Conservation (phyloP, 2,113 vertebrate genomes). For the Gobio gobio region DNA sequence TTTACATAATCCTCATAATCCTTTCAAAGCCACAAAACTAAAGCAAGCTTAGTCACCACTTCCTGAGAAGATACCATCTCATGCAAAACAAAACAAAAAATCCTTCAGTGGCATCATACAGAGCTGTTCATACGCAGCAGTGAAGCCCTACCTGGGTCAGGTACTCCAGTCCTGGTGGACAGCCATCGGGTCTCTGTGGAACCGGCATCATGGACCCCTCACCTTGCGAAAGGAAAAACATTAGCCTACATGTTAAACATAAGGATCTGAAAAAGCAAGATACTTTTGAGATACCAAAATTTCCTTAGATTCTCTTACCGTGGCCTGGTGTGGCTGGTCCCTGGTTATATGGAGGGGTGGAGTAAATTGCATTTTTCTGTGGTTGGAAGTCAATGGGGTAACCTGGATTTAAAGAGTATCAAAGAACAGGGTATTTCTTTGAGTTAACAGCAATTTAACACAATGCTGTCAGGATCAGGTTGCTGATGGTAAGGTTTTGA, state of each 20-base stretch:
- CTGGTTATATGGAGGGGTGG: constrained; percentile 19
- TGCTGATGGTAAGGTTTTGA: constrained; percentile 8
- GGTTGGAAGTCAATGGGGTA: constrained; percentile 39
- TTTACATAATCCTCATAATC: background rate
- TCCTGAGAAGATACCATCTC: constrained; percentile 12
- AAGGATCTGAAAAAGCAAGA: background rate
- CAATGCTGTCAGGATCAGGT: constrained; percentile 10
- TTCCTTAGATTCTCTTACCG: background rate
- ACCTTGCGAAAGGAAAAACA: constrained; percentile 2
- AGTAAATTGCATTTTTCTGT: constrained; percentile 12
- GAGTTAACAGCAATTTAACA: background rate
- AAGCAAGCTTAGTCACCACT: constrained; percentile 4
- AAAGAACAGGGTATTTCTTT: background rate
- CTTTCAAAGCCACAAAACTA: background rate
- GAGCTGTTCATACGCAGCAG: background rate
- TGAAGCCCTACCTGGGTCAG: constrained; percentile 57
- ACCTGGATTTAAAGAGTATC: constrained; percentile 4
- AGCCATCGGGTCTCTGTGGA: constrained; percentile 52
- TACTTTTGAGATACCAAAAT: background rate
- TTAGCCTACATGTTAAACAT: background rate
- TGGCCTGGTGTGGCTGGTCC: constrained; percentile 44
- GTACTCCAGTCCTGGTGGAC: constrained; percentile 68
- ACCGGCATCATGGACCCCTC: constrained; percentile 51
- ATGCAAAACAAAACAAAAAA: background rate
- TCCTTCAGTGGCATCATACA: background rate